Evolutionary conservation across 2,113 vertebrate species (phyloP), one percentile per base, ranked within the genome.

Genomic region (Macrotus californicus): DNA sequence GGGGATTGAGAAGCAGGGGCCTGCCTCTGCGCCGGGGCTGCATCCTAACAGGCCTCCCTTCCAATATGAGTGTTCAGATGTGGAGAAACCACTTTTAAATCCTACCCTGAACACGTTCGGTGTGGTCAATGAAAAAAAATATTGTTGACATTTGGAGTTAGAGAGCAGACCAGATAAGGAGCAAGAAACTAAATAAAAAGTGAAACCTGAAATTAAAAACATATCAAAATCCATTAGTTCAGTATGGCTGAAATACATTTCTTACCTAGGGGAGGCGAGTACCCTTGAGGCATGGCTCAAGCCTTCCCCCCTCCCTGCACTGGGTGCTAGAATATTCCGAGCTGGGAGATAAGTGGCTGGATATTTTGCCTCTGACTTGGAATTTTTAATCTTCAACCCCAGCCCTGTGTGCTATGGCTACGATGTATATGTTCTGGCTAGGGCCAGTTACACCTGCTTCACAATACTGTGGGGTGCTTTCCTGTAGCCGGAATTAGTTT

Each of bases 361-460:
- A 52, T 84, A 67, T 82, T 89, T 95, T 84, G 1, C 34, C n/a
- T 96, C 83, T 93, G 73, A 77, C 80, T 67, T 84, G 46, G 9
- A 80, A 75, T 86, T 77, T 81, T 79, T 75, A 19, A 69, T 83
- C 72, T 82, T 80, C 41, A 46, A 52, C 22, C 19, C 12, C 16
- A 11, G 16, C 41, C 48, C 39, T 66, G 2, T 31, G 46, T 36
- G 22, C 43, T 21, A 14, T 56, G 87, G 61, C 92, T 94, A 64
- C 87, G 73, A 81, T 96, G 87, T 73, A 97, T 90, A 59, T 97
- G 98, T 97, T 96, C 94, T 97, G 97, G 95, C 96, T 96, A 90
- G 89, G 66, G 29, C 85, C 91, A 41, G 69, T 95, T 95, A 81
- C 52, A 95, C 13, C 84, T 86, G 94, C 88, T 87, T 94, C 92